Conservation (phyloP, 2,113 vertebrate genomes). For the Cyanoramphus novaezelandiae region DNA sequence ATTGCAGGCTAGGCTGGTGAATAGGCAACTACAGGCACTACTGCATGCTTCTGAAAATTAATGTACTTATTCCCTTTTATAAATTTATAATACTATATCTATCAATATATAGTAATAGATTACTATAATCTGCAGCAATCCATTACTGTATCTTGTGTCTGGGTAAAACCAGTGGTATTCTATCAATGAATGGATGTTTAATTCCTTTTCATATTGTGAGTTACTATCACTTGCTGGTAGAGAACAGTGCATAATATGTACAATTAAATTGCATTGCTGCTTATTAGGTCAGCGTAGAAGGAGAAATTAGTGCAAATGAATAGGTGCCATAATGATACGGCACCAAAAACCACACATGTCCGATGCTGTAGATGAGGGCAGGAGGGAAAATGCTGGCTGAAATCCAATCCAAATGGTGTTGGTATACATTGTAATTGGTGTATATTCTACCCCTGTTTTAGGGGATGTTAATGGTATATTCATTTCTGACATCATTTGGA, state of each 20-base stretch:
- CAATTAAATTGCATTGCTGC: not conserved
- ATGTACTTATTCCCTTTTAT: not conserved
- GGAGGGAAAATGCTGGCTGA: not conserved
- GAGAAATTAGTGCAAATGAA: not conserved
- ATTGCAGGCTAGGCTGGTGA: not conserved
- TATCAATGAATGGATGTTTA: not conserved
- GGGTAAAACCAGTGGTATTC: not conserved
- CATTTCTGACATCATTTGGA: not conserved
- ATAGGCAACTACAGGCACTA: not conserved
- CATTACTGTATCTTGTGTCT: not conserved
- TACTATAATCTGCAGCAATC: not conserved
- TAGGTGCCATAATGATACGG: not conserved
- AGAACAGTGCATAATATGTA: not conserved
- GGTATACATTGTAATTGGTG: not conserved
- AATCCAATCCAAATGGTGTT: not conserved
- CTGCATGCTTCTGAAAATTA: not conserved
- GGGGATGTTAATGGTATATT: accelerated
- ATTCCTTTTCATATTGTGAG: not conserved
- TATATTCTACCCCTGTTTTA: not conserved
- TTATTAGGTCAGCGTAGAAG: not conserved
- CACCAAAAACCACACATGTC: not conserved
- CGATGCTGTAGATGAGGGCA: not conserved
- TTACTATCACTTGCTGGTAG: not conserved
- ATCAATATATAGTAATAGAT: not conserved
- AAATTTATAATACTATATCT: not conserved